phyloP scores from a whole-genome alignment of 2,888 invertebrate genomes.

The Rhorus exstirpatorius region DNA sequence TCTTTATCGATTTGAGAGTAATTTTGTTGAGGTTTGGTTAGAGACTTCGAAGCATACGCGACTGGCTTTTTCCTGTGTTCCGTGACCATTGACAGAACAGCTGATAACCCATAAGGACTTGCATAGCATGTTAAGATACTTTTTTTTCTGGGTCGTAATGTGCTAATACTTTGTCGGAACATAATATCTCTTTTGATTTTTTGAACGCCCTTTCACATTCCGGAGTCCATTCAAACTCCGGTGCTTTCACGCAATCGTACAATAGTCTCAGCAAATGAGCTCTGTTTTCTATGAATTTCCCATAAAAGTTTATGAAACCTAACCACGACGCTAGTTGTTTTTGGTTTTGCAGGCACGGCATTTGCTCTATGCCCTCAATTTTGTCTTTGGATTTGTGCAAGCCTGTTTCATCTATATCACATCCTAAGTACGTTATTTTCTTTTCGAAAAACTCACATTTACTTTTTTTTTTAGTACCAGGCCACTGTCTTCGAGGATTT shows the following conservation, averaged over 20 bases:
- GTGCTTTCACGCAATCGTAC: not conserved
- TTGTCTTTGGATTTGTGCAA: not conserved
- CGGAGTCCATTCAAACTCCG: not conserved
- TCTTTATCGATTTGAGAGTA: conserved; percentile 76
- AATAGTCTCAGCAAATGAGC: not conserved
- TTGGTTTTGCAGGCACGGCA: not conserved
- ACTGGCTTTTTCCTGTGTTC: conserved; percentile 67
- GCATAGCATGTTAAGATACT: conserved; percentile 78
- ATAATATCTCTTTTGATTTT: not conserved
- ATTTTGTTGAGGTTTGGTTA: conserved; percentile 69
- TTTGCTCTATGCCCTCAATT: not conserved
- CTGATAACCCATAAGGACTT: conserved; percentile 78
- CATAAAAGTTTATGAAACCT: conserved; percentile 3
- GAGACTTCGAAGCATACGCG: conserved; percentile 68
- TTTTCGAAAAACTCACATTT: not conserved
- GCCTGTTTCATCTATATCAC: not conserved
- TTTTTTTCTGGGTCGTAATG: conserved; percentile 47
- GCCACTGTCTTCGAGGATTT: not conserved
- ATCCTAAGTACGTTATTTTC: not conserved
- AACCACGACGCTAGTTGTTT: not conserved
- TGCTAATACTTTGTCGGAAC: not conserved
- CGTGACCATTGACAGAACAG: conserved; percentile 72
- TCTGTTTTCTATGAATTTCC: conserved; percentile 7
- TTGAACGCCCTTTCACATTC: not conserved
- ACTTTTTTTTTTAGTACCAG: not conserved